Evolutionary conservation across 2,113 vertebrate species (phyloP).

Genomic region (Mesoclemmys tuberculata): DNA sequence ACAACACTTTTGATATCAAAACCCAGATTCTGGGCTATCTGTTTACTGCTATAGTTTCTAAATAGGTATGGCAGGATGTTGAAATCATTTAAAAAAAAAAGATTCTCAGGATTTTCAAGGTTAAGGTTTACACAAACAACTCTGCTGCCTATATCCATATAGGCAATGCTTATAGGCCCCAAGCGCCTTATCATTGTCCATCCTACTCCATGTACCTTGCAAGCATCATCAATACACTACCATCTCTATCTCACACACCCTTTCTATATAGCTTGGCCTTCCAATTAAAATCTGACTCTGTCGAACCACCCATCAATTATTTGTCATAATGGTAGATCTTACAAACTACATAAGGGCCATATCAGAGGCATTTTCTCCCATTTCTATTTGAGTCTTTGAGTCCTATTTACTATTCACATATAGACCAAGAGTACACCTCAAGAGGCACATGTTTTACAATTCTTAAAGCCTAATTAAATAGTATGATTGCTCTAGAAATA

Average conservation of each 20-base stretch:
- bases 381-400: background rate
- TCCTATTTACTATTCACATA: background rate
- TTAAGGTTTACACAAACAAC: fast-evolving
- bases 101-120: background rate
- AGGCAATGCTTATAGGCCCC: background rate
- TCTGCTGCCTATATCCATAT: fast-evolving
- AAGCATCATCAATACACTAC: background rate
- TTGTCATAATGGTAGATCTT: constrained; percentile 1
- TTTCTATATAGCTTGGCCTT: background rate
- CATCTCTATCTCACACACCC: background rate
- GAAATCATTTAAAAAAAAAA: background rate
- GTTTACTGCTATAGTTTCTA: background rate
- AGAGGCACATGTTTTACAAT: background rate
- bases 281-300: background rate
- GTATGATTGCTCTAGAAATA: background rate
- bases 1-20: background rate
- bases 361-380: background rate
- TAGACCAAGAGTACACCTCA: background rate
- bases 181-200: fast-evolving
- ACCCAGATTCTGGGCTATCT: fast-evolving
- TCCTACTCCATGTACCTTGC: background rate
- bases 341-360: background rate
- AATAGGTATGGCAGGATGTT: background rate
- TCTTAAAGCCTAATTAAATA: background rate
- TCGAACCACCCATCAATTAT: background rate